Conservation (phyloP, 2,113 vertebrate genomes). For the Forbesichthys agassizii region DNA sequence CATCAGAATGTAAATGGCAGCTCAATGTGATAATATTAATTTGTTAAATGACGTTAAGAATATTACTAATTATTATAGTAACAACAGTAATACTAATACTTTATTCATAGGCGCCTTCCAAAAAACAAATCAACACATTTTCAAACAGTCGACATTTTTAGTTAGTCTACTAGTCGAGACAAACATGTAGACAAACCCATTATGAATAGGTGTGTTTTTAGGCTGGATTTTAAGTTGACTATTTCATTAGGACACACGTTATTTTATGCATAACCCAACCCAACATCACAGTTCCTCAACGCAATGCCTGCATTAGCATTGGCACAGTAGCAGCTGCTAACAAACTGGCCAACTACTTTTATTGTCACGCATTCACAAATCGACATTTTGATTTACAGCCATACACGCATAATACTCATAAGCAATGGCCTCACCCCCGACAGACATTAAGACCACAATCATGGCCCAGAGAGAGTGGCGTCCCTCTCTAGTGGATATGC, state of each 20-base stretch:
- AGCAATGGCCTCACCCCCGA: no score
- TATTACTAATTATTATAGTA: neutral
- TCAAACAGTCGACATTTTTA: no score
- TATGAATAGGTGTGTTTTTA: no score
- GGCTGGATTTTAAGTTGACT: neutral
- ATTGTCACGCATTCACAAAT: neutral
- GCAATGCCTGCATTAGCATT: slow-evolving; percentile 3
- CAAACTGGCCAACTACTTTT: neutral
- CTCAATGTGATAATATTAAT: neutral
- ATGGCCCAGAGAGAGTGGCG: no score
- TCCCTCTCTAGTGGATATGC: slow-evolving; percentile 6
- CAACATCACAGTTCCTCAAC: no score
- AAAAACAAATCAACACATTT: no score
- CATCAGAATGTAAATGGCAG: neutral
- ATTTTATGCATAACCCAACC: neutral
- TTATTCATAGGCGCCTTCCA: no score
- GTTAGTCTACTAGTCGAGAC: no score
- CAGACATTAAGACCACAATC: no score
- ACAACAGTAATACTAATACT: no score
- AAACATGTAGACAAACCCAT: no score
- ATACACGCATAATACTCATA: neutral
- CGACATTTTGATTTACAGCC: neutral
- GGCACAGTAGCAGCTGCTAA: slow-evolving; percentile 1
- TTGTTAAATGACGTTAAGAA: slow-evolving; percentile 16
- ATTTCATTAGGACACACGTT: slow-evolving; percentile 6